Evolutionary conservation across 2,888 invertebrate species (phyloP).

Genomic region (Anaspis maculata): DNA sequence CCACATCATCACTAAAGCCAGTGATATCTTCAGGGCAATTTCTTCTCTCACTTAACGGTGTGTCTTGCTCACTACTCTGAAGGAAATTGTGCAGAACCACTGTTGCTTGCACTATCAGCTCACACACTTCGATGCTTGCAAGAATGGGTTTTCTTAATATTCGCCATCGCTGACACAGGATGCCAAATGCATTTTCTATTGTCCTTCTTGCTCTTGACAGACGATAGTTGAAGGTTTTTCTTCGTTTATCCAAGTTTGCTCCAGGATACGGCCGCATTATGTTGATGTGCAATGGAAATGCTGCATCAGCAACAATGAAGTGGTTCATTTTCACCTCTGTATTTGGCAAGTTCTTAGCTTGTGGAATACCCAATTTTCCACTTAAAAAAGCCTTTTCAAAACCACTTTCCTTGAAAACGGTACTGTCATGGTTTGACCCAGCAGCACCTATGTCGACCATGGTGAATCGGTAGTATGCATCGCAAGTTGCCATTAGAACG

Average conservation of each 20-base stretch:
- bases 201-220: conserved; percentile 7
- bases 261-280: conserved; percentile 12
- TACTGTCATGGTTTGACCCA: conserved; percentile 1
- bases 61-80: conserved; percentile 11
- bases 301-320: conserved; percentile 15
- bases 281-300: conserved; percentile 14
- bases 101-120: conserved; percentile 11
- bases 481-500: conserved; percentile 16
- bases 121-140: conserved; percentile 11
- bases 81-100: conserved; percentile 17
- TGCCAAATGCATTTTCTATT: conserved; percentile 12
- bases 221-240: conserved; percentile 12
- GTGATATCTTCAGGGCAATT: background rate
- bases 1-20: background rate
- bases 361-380: conserved; percentile 1
- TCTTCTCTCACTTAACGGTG: conserved; percentile 1
- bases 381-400: background rate
- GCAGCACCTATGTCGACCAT: conserved; percentile 16
- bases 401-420: conserved; percentile 1
- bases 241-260: conserved; percentile 1
- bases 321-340: conserved; percentile 8
- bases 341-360: conserved; percentile 8
- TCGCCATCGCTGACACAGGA: conserved; percentile 13
- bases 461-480: conserved; percentile 1
- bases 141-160: conserved; percentile 5